phyloP scores from a whole-genome alignment of 1,140 invertebrate species.

The Drosophila oshimai region DNA sequence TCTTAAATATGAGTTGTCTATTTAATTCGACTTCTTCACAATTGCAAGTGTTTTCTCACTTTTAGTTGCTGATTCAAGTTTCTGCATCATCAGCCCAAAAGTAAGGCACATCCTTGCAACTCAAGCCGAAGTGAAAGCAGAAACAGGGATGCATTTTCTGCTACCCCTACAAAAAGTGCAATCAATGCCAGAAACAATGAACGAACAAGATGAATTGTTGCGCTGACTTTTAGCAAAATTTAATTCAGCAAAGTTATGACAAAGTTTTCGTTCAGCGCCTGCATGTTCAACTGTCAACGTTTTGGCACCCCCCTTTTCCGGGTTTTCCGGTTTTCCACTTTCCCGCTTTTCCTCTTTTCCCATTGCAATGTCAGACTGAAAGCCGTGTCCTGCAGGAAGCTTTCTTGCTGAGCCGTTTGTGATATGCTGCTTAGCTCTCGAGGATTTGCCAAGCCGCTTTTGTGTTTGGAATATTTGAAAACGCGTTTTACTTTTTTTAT shows the following conservation, averaged over 20 bases:
- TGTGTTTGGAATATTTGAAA: constrained; percentile 68
- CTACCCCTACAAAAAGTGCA: constrained; percentile 13
- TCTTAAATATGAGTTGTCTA: not conserved
- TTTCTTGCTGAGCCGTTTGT: constrained; percentile 60
- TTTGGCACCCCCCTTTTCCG: not conserved
- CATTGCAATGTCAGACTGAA: constrained; percentile 35
- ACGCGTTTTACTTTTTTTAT: constrained; percentile 58
- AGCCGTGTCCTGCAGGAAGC: constrained; percentile 39
- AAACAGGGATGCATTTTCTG: not conserved
- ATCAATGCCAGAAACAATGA: constrained; percentile 48
- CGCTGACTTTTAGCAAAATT: constrained; percentile 44
- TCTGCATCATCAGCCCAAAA: constrained; percentile 26
- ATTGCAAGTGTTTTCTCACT: not conserved
- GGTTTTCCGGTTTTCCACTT: not conserved
- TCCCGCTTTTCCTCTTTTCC: not conserved
- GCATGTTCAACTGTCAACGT: constrained; percentile 62
- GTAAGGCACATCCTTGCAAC: not conserved
- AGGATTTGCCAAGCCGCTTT: constrained; percentile 72
- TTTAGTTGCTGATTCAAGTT: constrained; percentile 10
- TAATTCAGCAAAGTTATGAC: constrained; percentile 73
- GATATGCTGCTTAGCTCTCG: constrained; percentile 72
- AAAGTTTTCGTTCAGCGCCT: constrained; percentile 58
- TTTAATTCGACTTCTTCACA: not conserved
- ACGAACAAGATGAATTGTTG: constrained; percentile 40
- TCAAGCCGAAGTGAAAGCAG: constrained; percentile 14